Evolutionary conservation across 2,888 invertebrate genomes (phyloP), one percentile per base, ranked within the genome.

Genomic region (Drosophila nr. perissopoda): DNA sequence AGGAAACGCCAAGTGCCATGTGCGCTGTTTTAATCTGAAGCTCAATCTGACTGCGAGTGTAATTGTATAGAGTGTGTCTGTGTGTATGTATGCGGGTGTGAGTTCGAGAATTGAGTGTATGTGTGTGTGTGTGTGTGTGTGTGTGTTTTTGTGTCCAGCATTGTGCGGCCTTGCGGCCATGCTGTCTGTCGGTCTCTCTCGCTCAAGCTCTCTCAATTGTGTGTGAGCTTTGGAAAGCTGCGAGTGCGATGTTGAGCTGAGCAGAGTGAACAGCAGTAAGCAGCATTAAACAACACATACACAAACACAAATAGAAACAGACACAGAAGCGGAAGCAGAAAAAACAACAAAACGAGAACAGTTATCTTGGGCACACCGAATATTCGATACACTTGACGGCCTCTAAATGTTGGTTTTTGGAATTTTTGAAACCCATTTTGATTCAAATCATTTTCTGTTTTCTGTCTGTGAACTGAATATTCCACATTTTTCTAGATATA

Each of bases 1-100:
- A 88, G 89, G 76, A 83, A 83, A 74, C 74, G 77, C 73, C 82
- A 85, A 89, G 85, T 89, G 85, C 77, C 85, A 89, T 82, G 85
- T 84, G 87, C 81, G 76, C 74, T 79, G 82, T 75, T 71, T 74
- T 56, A 74, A 72, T 81, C 79, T 74, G 80, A 77, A 69, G 71
- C 63, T 70, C 67, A 78, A 80, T 71, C 81, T 68, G 63, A 75
- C 80, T 75, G 67, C 36, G 62, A 69, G 66, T 70, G 69, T 68
- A 71, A 61, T 60, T 66, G 58, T 69, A 58, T 67, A 18, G 48
- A 42, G 13, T 61, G 36, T 40, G 48, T 33, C 1, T 64, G 21
- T 60, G 13, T 54, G 29, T 62, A 40, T 61, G 49, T 63, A 25
- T 49, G 49, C 59, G 34, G 61, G 27, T 38, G 54, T 31, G 40